phyloP scores from a whole-genome alignment of 2,113 vertebrate genomes.

The Embiotoca jacksoni region DNA sequence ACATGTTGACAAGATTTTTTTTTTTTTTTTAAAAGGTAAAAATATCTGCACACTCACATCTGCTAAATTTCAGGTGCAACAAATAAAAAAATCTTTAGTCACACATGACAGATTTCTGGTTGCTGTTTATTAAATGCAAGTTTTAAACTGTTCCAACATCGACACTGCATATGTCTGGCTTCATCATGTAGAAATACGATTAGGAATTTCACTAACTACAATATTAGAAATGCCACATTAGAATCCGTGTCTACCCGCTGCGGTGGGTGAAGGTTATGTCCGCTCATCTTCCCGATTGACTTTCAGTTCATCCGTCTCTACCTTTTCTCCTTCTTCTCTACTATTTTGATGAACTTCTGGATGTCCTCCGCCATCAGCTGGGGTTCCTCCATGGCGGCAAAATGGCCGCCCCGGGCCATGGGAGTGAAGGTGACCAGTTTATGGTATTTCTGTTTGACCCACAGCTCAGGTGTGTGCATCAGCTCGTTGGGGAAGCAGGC shows the following conservation, averaged over 20 bases:
- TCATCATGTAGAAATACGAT: too few relatives aligned
- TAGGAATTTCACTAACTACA: too few relatives aligned
- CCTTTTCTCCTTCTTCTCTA: slow-evolving; percentile 77
- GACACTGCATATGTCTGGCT: too few relatives aligned
- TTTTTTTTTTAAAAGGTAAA: too few relatives aligned
- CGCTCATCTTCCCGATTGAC: background rate
- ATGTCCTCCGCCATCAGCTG: slow-evolving; percentile 88
- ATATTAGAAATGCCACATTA: too few relatives aligned
- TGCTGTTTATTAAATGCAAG: too few relatives aligned
- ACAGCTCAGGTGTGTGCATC: slow-evolving; percentile 79
- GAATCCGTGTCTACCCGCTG: background rate
- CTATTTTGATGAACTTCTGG: slow-evolving; percentile 83
- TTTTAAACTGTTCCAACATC: too few relatives aligned
- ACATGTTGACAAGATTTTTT: too few relatives aligned
- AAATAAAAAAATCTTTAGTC: too few relatives aligned
- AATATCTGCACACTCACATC: too few relatives aligned
- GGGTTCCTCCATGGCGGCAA: slow-evolving; percentile 91
- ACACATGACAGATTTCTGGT: too few relatives aligned
- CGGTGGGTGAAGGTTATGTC: background rate
- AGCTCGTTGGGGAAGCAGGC: slow-evolving; percentile 89
- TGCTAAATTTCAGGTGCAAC: too few relatives aligned
- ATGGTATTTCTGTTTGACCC: slow-evolving; percentile 83
- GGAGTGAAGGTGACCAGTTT: slow-evolving; percentile 81
- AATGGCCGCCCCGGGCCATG: slow-evolving; percentile 89
- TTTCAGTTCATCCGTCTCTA: background rate